Evolutionary conservation across 2,113 vertebrate genomes (phyloP).

Genomic region (Rhinichthys klamathensis): DNA sequence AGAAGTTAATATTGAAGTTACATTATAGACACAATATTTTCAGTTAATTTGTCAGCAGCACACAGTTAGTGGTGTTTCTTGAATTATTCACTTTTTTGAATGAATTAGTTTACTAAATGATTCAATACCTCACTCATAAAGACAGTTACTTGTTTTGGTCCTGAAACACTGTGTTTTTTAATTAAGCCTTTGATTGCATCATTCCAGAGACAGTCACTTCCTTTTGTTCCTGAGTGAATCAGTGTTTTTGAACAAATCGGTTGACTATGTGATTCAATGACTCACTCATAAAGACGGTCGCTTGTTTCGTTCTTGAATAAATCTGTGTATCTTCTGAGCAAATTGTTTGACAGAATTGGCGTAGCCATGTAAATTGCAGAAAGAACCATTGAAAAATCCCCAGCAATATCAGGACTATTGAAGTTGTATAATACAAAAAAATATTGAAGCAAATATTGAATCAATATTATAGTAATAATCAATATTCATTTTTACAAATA

Average conservation of each 20-base stretch:
- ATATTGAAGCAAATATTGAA: not conserved
- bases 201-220: not conserved
- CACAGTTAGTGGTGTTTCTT: too few species aligned
- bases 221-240: not conserved
- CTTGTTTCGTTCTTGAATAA: not conserved
- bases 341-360: not conserved
- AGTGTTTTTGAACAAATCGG: not conserved
- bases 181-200: too few species aligned
- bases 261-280: not conserved
- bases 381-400: not conserved
- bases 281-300: not conserved
- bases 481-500: not conserved
- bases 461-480: slow-evolving; percentile 1
- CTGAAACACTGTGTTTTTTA: too few species aligned
- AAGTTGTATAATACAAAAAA: not conserved
- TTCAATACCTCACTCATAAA: too few species aligned
- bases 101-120: too few species aligned
- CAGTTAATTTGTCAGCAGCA: too few species aligned
- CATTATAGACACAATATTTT: not conserved
- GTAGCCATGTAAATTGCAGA: not conserved
- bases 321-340: not conserved
- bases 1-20: not conserved
- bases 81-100: too few species aligned
- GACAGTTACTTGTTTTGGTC: too few species aligned
- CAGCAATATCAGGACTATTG: not conserved